Evolutionary conservation across 2,888 invertebrate genomes (phyloP).

Genomic region (Calliopum simillimum): DNA sequence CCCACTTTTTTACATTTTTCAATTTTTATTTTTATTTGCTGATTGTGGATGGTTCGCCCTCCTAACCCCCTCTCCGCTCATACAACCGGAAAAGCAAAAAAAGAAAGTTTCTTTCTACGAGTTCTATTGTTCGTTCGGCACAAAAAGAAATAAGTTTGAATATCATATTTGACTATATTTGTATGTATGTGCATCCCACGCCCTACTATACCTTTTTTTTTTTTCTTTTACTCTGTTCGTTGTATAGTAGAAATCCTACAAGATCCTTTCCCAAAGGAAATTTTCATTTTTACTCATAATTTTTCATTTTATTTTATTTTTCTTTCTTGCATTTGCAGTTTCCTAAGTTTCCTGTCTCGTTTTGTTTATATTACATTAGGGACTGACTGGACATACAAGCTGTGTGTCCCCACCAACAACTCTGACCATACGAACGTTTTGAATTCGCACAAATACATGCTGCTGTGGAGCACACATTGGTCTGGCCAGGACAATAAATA

Average conservation of each 20-base stretch:
- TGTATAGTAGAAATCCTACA: not conserved
- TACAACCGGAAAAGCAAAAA: too few relatives aligned
- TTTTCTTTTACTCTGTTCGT: not conserved
- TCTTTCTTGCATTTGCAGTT: slow-evolving; percentile 3
- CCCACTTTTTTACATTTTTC: slow-evolving; percentile 17
- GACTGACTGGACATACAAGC: slow-evolving; percentile 40
- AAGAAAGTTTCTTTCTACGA: too few relatives aligned
- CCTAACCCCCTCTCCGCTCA: too few relatives aligned
- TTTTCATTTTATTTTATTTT: slow-evolving; percentile 42
- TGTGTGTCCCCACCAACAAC: not conserved
- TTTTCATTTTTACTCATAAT: slow-evolving; percentile 39
- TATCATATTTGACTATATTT: slow-evolving; percentile 54
- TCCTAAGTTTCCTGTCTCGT: slow-evolving; percentile 57
- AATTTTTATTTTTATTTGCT: slow-evolving; percentile 17
- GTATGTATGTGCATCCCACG: slow-evolving; percentile 18
- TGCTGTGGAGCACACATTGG: too few relatives aligned
- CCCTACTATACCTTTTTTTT: not conserved
- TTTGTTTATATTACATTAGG: slow-evolving; percentile 56
- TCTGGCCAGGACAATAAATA: too few relatives aligned
- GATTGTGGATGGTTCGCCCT: too few relatives aligned
- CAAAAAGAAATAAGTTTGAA: slow-evolving; percentile 39
- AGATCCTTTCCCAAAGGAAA: not conserved
- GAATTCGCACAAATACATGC: not conserved
- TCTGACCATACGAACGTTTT: not conserved
- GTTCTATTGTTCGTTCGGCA: not conserved